Base-by-base conservation (phyloP, 2,113 vertebrate species). In the Sorex fumeus region DNA sequence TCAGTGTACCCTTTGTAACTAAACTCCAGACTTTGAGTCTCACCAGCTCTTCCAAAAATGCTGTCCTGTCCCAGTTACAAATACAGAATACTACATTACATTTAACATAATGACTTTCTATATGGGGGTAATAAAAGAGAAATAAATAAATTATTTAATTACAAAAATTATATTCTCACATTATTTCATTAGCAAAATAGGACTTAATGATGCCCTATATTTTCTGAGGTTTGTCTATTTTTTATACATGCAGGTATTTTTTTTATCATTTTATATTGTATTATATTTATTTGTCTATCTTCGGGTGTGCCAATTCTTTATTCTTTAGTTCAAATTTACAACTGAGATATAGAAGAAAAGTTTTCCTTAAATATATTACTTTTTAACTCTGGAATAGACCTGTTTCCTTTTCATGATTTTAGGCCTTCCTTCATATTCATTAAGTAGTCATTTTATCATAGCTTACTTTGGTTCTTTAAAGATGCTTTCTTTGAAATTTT, bases 21-120 rank as follows among this genome's bases (percentile, higher is more conserved):
- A 25, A n/a, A 82, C 3, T 79, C n/a, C 50, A 93, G 74, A 57
- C 12, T 84, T 53, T 36, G n/a, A 12, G 79, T 83, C 70, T 76
- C 67, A 86, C 30, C 67, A 32, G 3, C 40, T 87, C 45, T 62
- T 60, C 30, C 21, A 74, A 12, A 32, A 71, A 69, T 12, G 36
- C 7, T 30, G 1, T 45, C 76, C 23, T 40, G 32, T 72, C 75
- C 75, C 23, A 45, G 40, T 67, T 86, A 36, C 43, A 9, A 16
- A 88, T 27, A 67, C 43, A 67, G 23, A 84, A 40, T 0, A 76
- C 7, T 36, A 67, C 62, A 34, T n/a, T 45, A 57, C 72, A 47
- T 77, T 91, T 86, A 64, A 11, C 32, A n/a, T 40, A 92, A 78
- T 90, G 90, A 81, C 57, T 64, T 90, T 81, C 45, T 62, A 64